These are phyloP conservation scores for Smutsia gigantea DNA, from an alignment of 2,797 vertebrate species.

Conservation along the genomic window DNA sequence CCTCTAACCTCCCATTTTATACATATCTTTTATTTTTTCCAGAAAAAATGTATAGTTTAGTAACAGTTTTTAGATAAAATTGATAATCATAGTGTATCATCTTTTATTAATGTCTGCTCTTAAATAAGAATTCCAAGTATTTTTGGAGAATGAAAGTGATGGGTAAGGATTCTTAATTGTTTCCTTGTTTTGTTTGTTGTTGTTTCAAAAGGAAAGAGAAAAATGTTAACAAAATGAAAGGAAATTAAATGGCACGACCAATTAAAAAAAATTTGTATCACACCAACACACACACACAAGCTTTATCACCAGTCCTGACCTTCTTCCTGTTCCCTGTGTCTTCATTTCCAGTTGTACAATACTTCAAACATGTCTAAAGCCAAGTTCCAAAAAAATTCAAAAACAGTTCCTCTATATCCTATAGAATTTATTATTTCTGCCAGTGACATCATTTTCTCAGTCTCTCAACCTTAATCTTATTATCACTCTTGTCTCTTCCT, in stretches of 20 bases:
- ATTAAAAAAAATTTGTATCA: background rate
- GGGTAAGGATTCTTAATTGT: background rate
- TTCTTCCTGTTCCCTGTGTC: background rate
- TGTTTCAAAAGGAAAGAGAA: background rate
- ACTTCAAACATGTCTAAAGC: background rate
- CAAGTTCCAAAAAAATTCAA: background rate
- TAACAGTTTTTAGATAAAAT: background rate
- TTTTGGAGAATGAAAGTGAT: background rate
- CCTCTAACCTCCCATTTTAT: background rate
- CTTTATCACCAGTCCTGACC: background rate
- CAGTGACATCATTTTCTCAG: background rate
- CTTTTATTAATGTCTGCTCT: background rate
- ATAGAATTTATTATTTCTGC: conserved; percentile 4
- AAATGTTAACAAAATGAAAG: background rate
- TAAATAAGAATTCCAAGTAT: background rate
- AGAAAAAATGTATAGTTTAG: background rate
- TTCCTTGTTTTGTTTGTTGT: background rate
- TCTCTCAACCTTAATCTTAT: background rate
- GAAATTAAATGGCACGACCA: background rate
- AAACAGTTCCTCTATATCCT: background rate
- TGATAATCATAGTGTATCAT: background rate
- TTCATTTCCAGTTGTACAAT: conserved; percentile 14
- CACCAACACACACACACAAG: background rate
- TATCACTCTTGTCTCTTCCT: background rate
- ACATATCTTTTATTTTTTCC: background rate